These are phyloP conservation scores for Pararge aegeria DNA, from an alignment of 1,140 invertebrate genomes.

Conservation along the genomic window DNA sequence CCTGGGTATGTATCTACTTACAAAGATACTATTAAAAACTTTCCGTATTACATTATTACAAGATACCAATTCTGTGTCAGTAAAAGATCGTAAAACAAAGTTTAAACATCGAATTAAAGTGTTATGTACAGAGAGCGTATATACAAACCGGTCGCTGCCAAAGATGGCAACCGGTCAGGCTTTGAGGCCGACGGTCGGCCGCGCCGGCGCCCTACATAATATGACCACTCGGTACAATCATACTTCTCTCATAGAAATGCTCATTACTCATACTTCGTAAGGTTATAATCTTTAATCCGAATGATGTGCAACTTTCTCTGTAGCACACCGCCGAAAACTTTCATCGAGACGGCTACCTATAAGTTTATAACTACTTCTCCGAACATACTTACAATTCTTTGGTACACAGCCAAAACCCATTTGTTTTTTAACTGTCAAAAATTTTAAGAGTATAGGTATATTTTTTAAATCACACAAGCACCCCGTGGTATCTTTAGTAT, in stretches of 20 bases:
- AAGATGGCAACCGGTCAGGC: slow-evolving; percentile 72
- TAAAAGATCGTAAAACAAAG: slow-evolving; percentile 4
- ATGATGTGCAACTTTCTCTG: slow-evolving; percentile 9
- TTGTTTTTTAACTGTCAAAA: too few relatives aligned
- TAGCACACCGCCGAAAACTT: neutral
- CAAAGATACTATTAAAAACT: too few relatives aligned
- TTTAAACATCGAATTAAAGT: slow-evolving; percentile 49
- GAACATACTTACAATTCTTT: neutral
- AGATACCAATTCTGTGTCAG: neutral
- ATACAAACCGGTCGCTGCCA: slow-evolving; percentile 69
- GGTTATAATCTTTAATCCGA: slow-evolving; percentile 23
- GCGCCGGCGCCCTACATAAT: slow-evolving; percentile 59
- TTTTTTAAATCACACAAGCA: neutral
- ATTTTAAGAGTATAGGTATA: too few relatives aligned
- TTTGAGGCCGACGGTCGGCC: slow-evolving; percentile 58
- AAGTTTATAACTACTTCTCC: neutral
- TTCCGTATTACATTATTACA: too few relatives aligned
- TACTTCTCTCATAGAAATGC: slow-evolving; percentile 30
- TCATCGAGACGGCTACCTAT: neutral
- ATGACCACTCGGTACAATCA: slow-evolving; percentile 30
- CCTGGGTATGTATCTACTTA: too few relatives aligned
- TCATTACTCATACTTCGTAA: slow-evolving; percentile 25
- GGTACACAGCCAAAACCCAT: neutral
- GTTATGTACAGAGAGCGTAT: slow-evolving; percentile 52
- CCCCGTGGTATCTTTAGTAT: too few relatives aligned